Evolutionary conservation across 2,888 invertebrate species (phyloP).

Genomic region (Drosophila parthenogenetica): DNA sequence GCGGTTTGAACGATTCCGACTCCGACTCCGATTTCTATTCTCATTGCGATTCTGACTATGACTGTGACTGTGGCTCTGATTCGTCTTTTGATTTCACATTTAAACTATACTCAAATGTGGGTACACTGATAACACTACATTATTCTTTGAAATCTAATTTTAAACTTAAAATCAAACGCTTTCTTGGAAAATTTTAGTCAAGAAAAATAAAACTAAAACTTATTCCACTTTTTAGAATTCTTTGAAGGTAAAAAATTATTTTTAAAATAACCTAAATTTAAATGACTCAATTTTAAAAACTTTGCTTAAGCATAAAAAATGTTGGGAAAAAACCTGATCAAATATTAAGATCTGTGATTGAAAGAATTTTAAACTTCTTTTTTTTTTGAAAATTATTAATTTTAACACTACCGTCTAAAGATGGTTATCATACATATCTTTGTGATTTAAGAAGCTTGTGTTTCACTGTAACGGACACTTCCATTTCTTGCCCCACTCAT

Average conservation of each 20-base stretch:
- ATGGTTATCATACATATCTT: neutral
- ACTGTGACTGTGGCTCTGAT: constrained; percentile 25
- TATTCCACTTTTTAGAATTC: no score
- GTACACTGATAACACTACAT: neutral
- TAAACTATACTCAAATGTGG: constrained; percentile 37
- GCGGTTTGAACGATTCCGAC: constrained; percentile 55
- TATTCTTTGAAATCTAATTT: neutral
- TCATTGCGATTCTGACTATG: constrained; percentile 24
- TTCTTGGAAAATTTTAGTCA: no score
- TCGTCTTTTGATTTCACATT: constrained; percentile 28
- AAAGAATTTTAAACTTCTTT: no score
- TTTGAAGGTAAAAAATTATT: no score
- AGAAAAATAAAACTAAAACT: no score
- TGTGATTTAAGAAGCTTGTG: neutral
- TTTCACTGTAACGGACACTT: constrained; percentile 6
- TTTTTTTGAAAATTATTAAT: no score
- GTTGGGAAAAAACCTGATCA: no score
- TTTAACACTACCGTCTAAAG: no score
- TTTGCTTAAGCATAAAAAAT: no score
- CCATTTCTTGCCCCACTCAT: constrained; percentile 40
- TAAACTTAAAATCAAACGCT: neutral
- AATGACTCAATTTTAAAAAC: no score
- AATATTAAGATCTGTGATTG: no score
- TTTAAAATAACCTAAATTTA: no score
- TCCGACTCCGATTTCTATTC: constrained; percentile 20